Base-by-base conservation (phyloP, 2,888 invertebrate species). In the Cheilosia scutellata region DNA sequence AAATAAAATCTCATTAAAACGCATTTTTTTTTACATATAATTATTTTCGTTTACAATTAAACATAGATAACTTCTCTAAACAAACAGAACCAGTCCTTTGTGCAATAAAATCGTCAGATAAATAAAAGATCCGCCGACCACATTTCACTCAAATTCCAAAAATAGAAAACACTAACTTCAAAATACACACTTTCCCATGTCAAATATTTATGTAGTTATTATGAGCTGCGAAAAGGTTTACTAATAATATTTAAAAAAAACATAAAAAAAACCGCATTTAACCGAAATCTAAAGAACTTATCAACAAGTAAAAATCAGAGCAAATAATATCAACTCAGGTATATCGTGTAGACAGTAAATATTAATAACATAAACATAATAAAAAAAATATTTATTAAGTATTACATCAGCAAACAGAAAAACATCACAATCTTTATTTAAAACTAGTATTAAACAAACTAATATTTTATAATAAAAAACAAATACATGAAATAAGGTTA, bases 301-400 rank as follows among this genome's bases (percentile, higher is more conserved):
- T 37, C 37, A 11, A 11, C 40, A n/a, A 42, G 27, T 9, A 37
- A 60, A 57, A 70, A 20, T 16, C 29, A 57, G 72, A 72, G 51
- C 62, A 74, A 74, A 74, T 65, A 74, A 74, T 74, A 63, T 74
- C 44, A 74, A 63, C 74, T 74, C 74, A 74, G 74, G 74, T 42
- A 74, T 63, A 74, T 63, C 62, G 40, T 53, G 53, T 62, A 72
- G 72, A 53, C 53, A 62, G 72, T 72, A 53, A 60, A 42, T 60
- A 71, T 60, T 60, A 40, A 37, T 49, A 49, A 57, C 9, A 31
- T 33, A 37, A 58, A 60, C 6, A 71, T 2, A 37, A 13, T 29
- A 42, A n/a, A 27, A 33, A 37, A 58, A 31, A 20, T 33, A 58
- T n/a, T 37, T 27, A 60, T 2, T 51, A n/a, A 60, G 42, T 37